Conservation (phyloP, 2,888 invertebrate species). For the Scaptomyza reducta region DNA sequence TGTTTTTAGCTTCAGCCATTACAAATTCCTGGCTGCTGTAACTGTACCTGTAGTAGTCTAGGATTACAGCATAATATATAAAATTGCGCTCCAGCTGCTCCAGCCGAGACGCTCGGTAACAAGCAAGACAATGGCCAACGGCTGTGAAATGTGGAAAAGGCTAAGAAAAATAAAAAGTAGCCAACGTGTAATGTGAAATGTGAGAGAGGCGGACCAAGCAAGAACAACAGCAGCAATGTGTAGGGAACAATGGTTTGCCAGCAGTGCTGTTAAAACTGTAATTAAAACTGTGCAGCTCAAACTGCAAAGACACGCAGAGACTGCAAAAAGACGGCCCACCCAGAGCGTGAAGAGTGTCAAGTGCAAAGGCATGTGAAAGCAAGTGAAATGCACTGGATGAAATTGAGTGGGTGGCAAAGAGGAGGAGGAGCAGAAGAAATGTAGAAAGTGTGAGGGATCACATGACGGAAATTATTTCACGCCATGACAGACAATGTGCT, state of each 20-base stretch:
- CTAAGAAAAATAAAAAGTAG: conserved; percentile 47
- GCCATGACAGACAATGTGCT: conserved; percentile 74
- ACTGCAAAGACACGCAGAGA: conserved; percentile 40
- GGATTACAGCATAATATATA: conserved; percentile 27
- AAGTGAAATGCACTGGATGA: conserved; percentile 21
- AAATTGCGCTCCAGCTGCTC: conserved; percentile 38
- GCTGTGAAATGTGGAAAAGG: conserved; percentile 63
- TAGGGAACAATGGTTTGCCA: conserved; percentile 44
- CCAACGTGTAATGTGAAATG: conserved; percentile 25
- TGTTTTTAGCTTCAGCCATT: not conserved
- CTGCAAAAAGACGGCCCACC: conserved; percentile 52
- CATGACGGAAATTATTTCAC: conserved; percentile 75
- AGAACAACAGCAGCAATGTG: conserved; percentile 13
- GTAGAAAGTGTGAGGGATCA: not conserved
- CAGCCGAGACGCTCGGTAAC: conserved; percentile 49
- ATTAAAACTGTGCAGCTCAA: conserved; percentile 66
- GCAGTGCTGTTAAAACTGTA: conserved; percentile 58
- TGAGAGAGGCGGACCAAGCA: conserved; percentile 24
- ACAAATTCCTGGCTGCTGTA: not conserved
- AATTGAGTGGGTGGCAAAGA: conserved; percentile 5
- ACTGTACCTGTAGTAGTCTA: not conserved
- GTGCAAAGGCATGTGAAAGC: conserved; percentile 66
- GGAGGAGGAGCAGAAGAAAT: not conserved
- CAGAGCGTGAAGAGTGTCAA: conserved; percentile 67
- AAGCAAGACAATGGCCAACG: conserved; percentile 73